A percentile compares a stretch with the other conserved stretches of the same genome.
Evolutionary conservation across 2,797 vertebrate genomes (phyloP).

Genomic region (Enteromius viviparus): DNA sequence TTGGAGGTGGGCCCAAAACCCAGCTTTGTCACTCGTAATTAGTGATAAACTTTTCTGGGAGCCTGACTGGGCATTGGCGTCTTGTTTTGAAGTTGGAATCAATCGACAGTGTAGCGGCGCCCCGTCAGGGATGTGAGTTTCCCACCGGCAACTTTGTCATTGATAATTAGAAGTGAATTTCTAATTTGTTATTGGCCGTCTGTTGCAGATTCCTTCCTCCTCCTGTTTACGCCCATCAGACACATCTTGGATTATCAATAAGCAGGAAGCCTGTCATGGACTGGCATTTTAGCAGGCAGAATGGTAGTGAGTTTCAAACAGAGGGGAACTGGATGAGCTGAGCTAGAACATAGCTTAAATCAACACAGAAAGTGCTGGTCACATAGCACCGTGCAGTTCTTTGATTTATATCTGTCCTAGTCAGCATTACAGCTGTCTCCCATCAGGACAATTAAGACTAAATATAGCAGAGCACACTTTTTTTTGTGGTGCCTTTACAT

Average conservation of each 20-base stretch:
- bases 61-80: constrained; percentile 38
- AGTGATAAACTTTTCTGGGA: constrained; percentile 46
- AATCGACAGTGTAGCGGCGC: constrained; percentile 43
- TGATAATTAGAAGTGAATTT: constrained; percentile 56
- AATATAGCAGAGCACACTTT: not conserved
- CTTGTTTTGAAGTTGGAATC: constrained; percentile 37
- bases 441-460: constrained; percentile 27
- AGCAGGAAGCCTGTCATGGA: constrained; percentile 40
- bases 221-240: constrained; percentile 46
- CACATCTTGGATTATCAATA: constrained; percentile 52
- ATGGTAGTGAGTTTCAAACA: constrained; percentile 43
- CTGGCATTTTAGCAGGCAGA: constrained; percentile 26
- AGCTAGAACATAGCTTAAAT: constrained; percentile 8
- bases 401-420: constrained; percentile 40
- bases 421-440: constrained; percentile 35
- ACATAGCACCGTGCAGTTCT: not conserved
- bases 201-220: constrained; percentile 25
- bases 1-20: constrained; percentile 22
- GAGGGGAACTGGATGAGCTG: constrained; percentile 9
- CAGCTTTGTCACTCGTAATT: constrained; percentile 54
- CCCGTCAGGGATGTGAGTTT: constrained; percentile 44
- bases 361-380: constrained; percentile 34
- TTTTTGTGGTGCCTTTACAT: not conserved
- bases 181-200: constrained; percentile 53
- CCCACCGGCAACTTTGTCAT: constrained; percentile 43